Evolutionary conservation across 2,888 invertebrate genomes (phyloP).

Genomic region (Piscicola geometra): DNA sequence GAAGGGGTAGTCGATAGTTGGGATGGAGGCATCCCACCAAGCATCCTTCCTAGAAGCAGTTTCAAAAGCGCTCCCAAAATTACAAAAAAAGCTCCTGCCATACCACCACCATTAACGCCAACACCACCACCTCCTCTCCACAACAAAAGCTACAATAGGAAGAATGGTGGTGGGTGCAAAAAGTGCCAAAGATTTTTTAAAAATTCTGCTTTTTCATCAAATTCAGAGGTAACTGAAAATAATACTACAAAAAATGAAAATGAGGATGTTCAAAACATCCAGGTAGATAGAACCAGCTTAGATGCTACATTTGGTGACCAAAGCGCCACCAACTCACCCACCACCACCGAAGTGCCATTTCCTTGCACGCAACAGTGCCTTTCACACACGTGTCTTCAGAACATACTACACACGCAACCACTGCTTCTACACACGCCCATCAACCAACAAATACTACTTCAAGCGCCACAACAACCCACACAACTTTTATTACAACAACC

Average conservation of each 20-base stretch:
- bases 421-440: not conserved
- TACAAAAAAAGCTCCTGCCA: not conserved
- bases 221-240: not conserved
- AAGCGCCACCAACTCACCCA: not conserved
- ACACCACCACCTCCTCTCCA: constrained; percentile 9
- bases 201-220: not conserved
- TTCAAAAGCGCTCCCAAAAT: not conserved
- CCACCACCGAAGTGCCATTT: too few species aligned
- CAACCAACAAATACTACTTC: not conserved
- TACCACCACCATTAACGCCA: not conserved
- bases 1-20: not conserved
- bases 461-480: not conserved
- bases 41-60: not conserved
- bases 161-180: constrained; percentile 7
- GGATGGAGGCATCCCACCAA: not conserved
- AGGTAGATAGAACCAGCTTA: not conserved
- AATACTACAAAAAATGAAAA: not conserved
- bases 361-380: too few species aligned
- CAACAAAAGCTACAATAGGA: constrained; percentile 11
- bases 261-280: not conserved
- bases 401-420: not conserved
- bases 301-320: not conserved
- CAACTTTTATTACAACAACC: constrained; percentile 1
- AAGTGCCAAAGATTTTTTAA: not conserved
- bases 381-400: too few species aligned